These are phyloP conservation scores for Cephalopachus bancanus DNA, from an alignment of 2,797 vertebrate genomes.

Conservation along the genomic window DNA sequence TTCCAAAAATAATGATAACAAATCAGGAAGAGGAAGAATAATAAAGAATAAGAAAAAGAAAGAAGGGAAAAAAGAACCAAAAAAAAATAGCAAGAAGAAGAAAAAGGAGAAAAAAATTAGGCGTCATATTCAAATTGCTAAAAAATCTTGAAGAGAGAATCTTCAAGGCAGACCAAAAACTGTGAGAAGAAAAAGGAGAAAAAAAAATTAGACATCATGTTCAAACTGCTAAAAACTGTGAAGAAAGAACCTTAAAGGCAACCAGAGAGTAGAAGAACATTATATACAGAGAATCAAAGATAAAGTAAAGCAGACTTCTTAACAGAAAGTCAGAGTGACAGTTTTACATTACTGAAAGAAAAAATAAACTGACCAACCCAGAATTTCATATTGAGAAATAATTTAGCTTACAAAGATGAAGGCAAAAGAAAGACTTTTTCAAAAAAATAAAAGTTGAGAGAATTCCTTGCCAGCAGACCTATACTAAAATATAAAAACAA, in stretches of 20 bases:
- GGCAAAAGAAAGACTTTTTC: background rate
- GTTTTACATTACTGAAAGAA: slow-evolving; percentile 17
- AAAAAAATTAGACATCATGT: background rate
- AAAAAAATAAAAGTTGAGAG: slow-evolving; percentile 33
- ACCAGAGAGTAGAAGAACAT: background rate
- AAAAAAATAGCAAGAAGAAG: background rate
- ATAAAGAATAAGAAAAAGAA: background rate
- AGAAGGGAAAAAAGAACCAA: background rate
- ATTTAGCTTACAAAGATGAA: background rate
- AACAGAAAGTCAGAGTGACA: background rate
- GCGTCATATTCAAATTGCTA: background rate
- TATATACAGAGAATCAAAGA: background rate
- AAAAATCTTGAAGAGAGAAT: background rate
- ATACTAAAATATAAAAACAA: background rate
- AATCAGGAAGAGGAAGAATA: background rate
- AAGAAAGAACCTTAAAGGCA: background rate
- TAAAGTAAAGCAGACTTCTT: background rate
- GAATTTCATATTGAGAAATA: background rate
- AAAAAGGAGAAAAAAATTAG: background rate
- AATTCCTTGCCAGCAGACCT: background rate
- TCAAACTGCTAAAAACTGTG: background rate
- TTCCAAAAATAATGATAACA: background rate
- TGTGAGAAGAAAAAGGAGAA: too few species aligned
- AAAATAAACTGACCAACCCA: background rate
- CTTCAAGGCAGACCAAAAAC: background rate